phyloP scores from a whole-genome alignment of 2,888 invertebrate species.

The Cosmorhoe ocellata region DNA sequence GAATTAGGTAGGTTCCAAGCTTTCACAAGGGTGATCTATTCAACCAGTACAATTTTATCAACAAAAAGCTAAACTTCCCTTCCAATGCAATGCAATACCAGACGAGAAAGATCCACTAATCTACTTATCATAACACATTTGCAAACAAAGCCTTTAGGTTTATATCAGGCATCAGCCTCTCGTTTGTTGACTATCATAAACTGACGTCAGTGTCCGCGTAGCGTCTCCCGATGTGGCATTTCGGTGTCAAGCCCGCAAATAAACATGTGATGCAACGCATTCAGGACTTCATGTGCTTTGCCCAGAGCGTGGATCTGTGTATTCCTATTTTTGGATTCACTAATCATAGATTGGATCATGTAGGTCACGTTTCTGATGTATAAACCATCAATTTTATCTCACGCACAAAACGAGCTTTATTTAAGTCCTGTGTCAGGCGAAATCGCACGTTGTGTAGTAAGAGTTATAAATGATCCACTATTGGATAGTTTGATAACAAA shows the following conservation, averaged over 20 bases:
- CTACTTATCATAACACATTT: too few relatives aligned
- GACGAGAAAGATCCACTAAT: too few relatives aligned
- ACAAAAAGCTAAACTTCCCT: too few relatives aligned
- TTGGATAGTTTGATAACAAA: neutral
- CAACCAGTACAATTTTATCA: too few relatives aligned
- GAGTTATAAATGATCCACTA: constrained; percentile 1
- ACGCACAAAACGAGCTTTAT: constrained; percentile 7
- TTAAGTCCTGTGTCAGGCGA: constrained; percentile 8
- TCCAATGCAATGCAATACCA: too few relatives aligned
- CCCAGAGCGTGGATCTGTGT: constrained; percentile 13
- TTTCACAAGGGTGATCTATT: too few relatives aligned
- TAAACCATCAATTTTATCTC: neutral
- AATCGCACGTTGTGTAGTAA: neutral
- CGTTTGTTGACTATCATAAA: constrained; percentile 26
- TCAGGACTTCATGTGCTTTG: constrained; percentile 41
- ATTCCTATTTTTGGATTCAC: constrained; percentile 42
- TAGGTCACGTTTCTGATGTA: constrained; percentile 21
- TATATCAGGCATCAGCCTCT: neutral
- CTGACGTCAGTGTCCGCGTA: constrained; percentile 38
- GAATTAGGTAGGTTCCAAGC: constrained; percentile 4
- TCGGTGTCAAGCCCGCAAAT: constrained; percentile 66
- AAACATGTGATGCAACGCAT: constrained; percentile 64
- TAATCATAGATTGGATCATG: constrained; percentile 37
- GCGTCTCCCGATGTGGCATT: constrained; percentile 42
- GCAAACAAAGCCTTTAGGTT: neutral